Base-by-base conservation (phyloP, 2,888 invertebrate genomes). In the Nebria salina region DNA sequence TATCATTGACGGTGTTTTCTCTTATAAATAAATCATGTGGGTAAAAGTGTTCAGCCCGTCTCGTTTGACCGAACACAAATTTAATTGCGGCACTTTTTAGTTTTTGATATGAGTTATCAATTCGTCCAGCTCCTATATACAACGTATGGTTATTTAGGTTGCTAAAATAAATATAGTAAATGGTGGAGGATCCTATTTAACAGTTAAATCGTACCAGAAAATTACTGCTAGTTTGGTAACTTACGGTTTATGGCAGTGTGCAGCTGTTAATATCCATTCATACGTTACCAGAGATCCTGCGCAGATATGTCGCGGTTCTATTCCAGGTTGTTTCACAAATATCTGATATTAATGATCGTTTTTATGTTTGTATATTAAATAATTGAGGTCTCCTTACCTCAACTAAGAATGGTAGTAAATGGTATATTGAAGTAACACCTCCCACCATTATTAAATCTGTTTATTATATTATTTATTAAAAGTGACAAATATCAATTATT, bases 181-280 rank as follows among this genome's bases (percentile, higher is more conserved):
- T 20, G 20, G 20, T 20, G 20, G 20, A 20, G 20, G 20, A 20
- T 20, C 20, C 20, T 20, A 20, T 20, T 20, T 20, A 20, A 20
- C 20, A 20, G 20, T 20, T 20, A 20, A 20, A 20, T 20, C 20
- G 20, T 20, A 20, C 20, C 20, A 20, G 20, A 20, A 20, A 20
- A 20, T 20, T 20, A 20, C 20, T 20, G 20, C 20, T 20, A 0
- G 20, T 75, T 65, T 34, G 8, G 26, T 26, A 65, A 76, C 76
- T 15, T 34, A 72, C 77, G 15, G 15, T n/a, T 74, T 2, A 20
- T 41, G 6, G 75, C 80, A 80, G 72, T 80, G 80, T n/a, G 70
- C 80, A n/a, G 80, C 80, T 26, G 80, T 80, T 15, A 80, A 65
- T 70, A 80, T 65, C 80, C 80, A 80, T 13, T 75, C 64, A 72